Percentiles rank a stretch among this genome's conserved stretches.
phyloP scores from a whole-genome alignment of 1,140 invertebrate genomes.

The Drosophila pallidifrons region DNA sequence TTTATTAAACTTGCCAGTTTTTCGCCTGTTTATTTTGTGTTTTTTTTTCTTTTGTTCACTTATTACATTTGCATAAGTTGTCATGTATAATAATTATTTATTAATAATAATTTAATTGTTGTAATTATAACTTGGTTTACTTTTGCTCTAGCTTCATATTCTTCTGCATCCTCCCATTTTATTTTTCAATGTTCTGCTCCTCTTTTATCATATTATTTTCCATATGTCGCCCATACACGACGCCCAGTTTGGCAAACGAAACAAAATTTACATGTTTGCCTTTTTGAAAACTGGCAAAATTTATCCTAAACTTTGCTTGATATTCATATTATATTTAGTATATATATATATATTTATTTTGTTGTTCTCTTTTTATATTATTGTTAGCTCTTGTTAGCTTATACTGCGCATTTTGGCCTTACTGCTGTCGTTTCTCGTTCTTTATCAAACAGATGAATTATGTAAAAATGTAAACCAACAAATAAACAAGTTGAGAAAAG shows the following conservation, averaged over 20 bases:
- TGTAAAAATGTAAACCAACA: slow-evolving; percentile 5
- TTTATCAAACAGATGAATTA: slow-evolving; percentile 7
- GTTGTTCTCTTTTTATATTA: slow-evolving; percentile 41
- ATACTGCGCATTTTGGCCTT: slow-evolving; percentile 40
- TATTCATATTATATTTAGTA: slow-evolving; percentile 43
- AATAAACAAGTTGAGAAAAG: slow-evolving; percentile 37
- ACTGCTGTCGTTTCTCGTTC: slow-evolving; percentile 35
- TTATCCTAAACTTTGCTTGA: slow-evolving; percentile 62
- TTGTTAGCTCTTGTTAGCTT: slow-evolving; percentile 49
- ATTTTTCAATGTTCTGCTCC: slow-evolving; percentile 38
- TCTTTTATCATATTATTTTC: slow-evolving; percentile 33
- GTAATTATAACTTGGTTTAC: slow-evolving; percentile 79
- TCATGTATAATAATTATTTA: slow-evolving; percentile 81
- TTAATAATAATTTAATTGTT: slow-evolving; percentile 82
- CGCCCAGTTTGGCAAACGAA: slow-evolving; percentile 74
- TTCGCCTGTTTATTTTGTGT: slow-evolving; percentile 51
- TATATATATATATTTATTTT: slow-evolving; percentile 18
- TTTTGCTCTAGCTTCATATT: slow-evolving; percentile 36
- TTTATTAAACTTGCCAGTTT: slow-evolving; percentile 54
- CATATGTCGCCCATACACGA: slow-evolving; percentile 59
- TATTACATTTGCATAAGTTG: slow-evolving; percentile 77
- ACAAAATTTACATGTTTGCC: slow-evolving; percentile 72
- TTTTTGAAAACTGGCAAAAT: slow-evolving; percentile 58
- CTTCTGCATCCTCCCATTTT: background rate
- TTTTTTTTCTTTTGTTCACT: slow-evolving; percentile 57